Conservation (phyloP, 2,888 invertebrate species). For the Pasiphila rectangulata region DNA sequence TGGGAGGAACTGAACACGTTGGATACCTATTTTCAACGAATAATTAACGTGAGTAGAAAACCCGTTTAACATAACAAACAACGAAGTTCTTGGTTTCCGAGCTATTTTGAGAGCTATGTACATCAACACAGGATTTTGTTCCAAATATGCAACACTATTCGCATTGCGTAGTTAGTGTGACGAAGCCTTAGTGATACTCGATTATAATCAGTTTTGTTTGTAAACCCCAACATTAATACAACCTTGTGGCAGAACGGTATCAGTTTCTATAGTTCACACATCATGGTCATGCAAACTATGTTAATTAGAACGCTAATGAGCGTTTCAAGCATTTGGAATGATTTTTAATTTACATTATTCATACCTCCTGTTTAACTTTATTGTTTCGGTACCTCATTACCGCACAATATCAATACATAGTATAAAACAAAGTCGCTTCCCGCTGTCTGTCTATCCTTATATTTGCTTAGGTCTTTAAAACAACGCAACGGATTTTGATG, state of each 20-base stretch:
- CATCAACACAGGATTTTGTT: background rate
- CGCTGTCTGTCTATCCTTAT: too few relatives aligned
- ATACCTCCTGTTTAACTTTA: constrained; percentile 30
- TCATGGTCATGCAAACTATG: constrained; percentile 55
- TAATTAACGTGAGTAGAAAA: too few relatives aligned
- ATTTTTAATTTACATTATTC: constrained; percentile 44
- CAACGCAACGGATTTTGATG: too few relatives aligned
- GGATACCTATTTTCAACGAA: too few relatives aligned
- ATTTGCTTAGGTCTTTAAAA: too few relatives aligned
- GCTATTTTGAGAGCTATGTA: too few relatives aligned
- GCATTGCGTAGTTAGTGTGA: background rate
- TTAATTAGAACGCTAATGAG: constrained; percentile 64
- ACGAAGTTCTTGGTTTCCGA: too few relatives aligned
- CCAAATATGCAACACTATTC: background rate
- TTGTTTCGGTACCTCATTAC: constrained; percentile 12
- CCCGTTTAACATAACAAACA: too few relatives aligned
- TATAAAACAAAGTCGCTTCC: too few relatives aligned
- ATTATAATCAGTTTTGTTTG: background rate
- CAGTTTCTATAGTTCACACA: constrained; percentile 45
- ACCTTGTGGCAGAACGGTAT: constrained; percentile 49
- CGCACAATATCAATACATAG: too few relatives aligned
- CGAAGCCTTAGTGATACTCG: background rate
- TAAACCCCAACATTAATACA: constrained; percentile 8
- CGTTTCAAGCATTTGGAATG: constrained; percentile 39
- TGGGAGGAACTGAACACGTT: too few relatives aligned